phyloP scores from a whole-genome alignment of 2,888 invertebrate species.

The Drosophila suboccidentalis region DNA sequence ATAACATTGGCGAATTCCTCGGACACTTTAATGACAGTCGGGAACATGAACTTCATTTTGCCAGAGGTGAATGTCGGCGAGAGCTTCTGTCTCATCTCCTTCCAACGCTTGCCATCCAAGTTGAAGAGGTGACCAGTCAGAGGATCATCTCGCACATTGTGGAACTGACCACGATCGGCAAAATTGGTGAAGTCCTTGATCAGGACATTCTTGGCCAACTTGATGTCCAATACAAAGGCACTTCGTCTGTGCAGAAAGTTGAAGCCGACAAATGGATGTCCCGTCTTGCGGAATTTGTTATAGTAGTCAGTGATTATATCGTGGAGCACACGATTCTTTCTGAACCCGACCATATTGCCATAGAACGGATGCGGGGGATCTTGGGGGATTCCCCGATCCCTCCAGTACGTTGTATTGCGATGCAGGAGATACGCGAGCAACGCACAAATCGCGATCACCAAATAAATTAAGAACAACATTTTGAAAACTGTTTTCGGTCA shows the following conservation, averaged over 20 bases:
- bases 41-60: slow-evolving; percentile 78
- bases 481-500: background rate
- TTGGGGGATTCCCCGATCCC: slow-evolving; percentile 43
- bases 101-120: slow-evolving; percentile 85
- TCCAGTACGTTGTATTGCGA: slow-evolving; percentile 53
- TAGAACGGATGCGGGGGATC: slow-evolving; percentile 54
- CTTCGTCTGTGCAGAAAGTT: slow-evolving; percentile 62
- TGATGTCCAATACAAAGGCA: slow-evolving; percentile 59
- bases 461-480: slow-evolving; percentile 49
- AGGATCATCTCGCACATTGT: slow-evolving; percentile 83
- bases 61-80: slow-evolving; percentile 82
- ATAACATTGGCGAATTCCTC: slow-evolving; percentile 55
- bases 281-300: slow-evolving; percentile 45
- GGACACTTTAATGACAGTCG: slow-evolving; percentile 56
- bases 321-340: slow-evolving; percentile 36
- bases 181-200: slow-evolving; percentile 82
- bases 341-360: slow-evolving; percentile 51
- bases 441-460: slow-evolving; percentile 43
- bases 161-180: slow-evolving; percentile 81
- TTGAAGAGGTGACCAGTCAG: slow-evolving; percentile 81
- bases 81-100: slow-evolving; percentile 83
- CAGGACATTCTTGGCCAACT: slow-evolving; percentile 60
- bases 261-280: slow-evolving; percentile 65
- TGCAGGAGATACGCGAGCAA: slow-evolving; percentile 37
- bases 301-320: slow-evolving; percentile 45